Evolutionary conservation across 2,888 invertebrate species (phyloP).

Genomic region (Eupelmus urozonus): DNA sequence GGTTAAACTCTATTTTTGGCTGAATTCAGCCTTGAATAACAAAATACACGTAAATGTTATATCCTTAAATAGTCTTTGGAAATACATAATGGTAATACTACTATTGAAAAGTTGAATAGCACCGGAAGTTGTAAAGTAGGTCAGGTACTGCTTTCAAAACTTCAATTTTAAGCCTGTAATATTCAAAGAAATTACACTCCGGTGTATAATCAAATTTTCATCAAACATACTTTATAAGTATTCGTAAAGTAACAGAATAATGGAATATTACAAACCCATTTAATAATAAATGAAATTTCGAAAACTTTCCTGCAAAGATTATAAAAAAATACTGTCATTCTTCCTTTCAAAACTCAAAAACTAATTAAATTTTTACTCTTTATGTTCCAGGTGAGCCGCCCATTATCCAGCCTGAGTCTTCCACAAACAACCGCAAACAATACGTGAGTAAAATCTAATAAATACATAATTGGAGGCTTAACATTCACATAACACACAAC

Average conservation of each 20-base stretch:
- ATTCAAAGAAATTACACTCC: conserved; percentile 39
- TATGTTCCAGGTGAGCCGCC: conserved; percentile 43
- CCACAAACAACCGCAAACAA: neutral
- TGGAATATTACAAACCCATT: conserved; percentile 1
- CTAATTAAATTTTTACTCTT: conserved; percentile 19
- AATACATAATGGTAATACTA: conserved; percentile 13
- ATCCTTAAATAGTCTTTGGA: neutral
- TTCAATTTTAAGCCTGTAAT: conserved; percentile 38
- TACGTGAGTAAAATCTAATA: conserved; percentile 29
- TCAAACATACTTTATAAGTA: conserved; percentile 41
- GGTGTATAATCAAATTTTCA: conserved; percentile 46
- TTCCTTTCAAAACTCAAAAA: neutral
- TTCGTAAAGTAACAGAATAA: conserved; percentile 21
- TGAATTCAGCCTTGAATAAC: no score
- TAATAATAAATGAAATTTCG: conserved; percentile 10
- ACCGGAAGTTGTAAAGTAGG: conserved; percentile 39
- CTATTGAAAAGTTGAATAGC: conserved; percentile 39
- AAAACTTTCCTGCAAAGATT: no score
- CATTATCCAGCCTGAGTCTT: neutral
- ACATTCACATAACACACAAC: neutral
- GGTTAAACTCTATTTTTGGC: no score
- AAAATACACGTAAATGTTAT: neutral
- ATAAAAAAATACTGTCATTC: neutral
- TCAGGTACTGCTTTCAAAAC: conserved; percentile 39
- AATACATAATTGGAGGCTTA: conserved; percentile 2